Evolutionary conservation across 2,113 vertebrate species (phyloP).

Genomic region (Amblyornis subalaris): DNA sequence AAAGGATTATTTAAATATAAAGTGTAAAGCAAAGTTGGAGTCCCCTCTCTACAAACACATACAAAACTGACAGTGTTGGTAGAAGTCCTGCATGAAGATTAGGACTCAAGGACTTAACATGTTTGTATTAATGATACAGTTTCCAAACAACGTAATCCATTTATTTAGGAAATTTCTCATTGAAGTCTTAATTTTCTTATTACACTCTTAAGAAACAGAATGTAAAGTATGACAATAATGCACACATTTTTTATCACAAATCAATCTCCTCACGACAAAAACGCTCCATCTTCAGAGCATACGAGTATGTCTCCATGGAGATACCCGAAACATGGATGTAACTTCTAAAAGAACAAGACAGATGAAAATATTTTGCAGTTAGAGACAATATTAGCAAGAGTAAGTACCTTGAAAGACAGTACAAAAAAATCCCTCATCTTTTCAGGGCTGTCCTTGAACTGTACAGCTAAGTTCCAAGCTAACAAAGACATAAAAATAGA

Average conservation of each 20-base stretch:
- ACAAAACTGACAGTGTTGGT: background rate
- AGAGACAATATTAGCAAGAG: background rate
- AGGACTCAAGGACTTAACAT: background rate
- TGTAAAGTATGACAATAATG: background rate
- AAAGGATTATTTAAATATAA: background rate
- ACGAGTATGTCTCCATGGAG: background rate
- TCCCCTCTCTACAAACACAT: background rate
- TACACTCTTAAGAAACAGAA: background rate
- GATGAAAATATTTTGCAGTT: background rate
- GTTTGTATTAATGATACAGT: background rate
- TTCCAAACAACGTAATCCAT: background rate
- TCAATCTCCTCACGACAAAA: background rate
- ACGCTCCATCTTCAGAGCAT: background rate
- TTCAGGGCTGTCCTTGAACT: slow-evolving; percentile 70
- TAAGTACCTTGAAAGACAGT: slow-evolving; percentile 83
- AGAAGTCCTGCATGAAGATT: background rate
- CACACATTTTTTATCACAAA: background rate
- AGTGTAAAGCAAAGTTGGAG: background rate
- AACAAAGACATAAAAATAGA: slow-evolving; percentile 32
- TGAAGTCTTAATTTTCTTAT: background rate
- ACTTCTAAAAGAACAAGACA: background rate
- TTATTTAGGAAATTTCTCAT: background rate
- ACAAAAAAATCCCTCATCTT: slow-evolving; percentile 88
- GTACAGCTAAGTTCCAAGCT: slow-evolving; percentile 92
- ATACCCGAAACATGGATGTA: background rate